Evolutionary conservation across 2,797 vertebrate species (phyloP).

Genomic region (Cheirogaleus major): DNA sequence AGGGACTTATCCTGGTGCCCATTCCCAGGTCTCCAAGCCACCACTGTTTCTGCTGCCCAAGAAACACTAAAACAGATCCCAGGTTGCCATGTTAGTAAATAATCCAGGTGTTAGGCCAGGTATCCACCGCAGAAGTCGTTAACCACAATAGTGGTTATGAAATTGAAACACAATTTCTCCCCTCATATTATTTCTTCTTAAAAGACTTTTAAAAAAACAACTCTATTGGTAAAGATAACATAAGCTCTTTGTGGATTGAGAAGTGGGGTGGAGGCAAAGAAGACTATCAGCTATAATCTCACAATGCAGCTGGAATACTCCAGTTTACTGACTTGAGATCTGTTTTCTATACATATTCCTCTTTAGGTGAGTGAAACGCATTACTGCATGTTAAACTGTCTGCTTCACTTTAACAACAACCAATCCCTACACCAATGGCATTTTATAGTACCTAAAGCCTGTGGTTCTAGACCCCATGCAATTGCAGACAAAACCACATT

Average conservation of each 20-base stretch:
- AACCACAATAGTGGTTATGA: neutral
- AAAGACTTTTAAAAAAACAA: neutral
- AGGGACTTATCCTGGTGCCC: neutral
- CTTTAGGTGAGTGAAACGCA: neutral
- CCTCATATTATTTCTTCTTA: conserved; percentile 36
- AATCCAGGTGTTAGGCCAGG: neutral
- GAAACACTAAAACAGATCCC: neutral
- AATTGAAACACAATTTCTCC: neutral
- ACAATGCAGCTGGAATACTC: neutral
- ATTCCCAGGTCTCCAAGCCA: neutral
- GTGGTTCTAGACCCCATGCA: neutral
- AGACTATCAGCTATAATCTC: neutral
- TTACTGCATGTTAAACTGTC: neutral
- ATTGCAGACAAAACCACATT: neutral
- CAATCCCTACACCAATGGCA: neutral
- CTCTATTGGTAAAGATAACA: conserved; percentile 41
- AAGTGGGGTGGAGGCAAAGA: neutral
- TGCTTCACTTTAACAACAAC: neutral
- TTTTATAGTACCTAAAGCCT: neutral
- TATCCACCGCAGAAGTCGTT: neutral
- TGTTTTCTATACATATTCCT: neutral
- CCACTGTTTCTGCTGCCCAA: neutral
- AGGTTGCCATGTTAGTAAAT: neutral
- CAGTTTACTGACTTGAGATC: neutral
- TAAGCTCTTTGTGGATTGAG: neutral